phyloP scores from a whole-genome alignment of 2,797 vertebrate genomes.

The Erpetoichthys calabaricus region DNA sequence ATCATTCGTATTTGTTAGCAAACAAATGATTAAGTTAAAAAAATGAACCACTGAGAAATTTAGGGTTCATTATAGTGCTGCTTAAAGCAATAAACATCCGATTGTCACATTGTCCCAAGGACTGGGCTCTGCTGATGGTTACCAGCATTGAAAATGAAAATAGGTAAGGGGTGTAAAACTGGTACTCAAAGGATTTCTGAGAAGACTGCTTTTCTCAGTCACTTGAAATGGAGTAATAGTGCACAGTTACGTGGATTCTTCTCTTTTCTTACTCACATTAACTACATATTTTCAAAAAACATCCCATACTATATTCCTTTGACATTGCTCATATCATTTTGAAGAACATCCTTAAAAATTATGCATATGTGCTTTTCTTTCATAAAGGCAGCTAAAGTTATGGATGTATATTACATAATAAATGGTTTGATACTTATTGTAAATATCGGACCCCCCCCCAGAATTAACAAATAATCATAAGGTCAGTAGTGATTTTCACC shows the following conservation, averaged over 20 bases:
- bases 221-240: not conserved
- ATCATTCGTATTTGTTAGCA: too few relatives aligned
- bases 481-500: not conserved
- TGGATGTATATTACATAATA: constrained; percentile 22
- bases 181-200: too few relatives aligned
- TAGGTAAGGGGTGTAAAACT: too few relatives aligned
- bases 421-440: constrained; percentile 19
- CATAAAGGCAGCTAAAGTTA: constrained; percentile 4
- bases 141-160: too few relatives aligned
- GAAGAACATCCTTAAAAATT: not conserved
- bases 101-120: too few relatives aligned
- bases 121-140: too few relatives aligned
- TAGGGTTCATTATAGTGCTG: too few relatives aligned
- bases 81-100: too few relatives aligned
- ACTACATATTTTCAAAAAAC: not conserved
- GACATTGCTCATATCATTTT: too few relatives aligned
- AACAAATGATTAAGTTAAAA: too few relatives aligned
- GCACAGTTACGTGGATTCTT: not conserved
- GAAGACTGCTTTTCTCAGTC: not conserved
- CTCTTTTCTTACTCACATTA: not conserved
- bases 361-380: not conserved
- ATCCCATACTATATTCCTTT: not conserved
- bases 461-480: constrained; percentile 15
- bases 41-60: too few relatives aligned
- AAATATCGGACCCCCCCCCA: constrained; percentile 9